Conservation (phyloP, 2,888 invertebrate genomes). For the Epirrita christyi region DNA sequence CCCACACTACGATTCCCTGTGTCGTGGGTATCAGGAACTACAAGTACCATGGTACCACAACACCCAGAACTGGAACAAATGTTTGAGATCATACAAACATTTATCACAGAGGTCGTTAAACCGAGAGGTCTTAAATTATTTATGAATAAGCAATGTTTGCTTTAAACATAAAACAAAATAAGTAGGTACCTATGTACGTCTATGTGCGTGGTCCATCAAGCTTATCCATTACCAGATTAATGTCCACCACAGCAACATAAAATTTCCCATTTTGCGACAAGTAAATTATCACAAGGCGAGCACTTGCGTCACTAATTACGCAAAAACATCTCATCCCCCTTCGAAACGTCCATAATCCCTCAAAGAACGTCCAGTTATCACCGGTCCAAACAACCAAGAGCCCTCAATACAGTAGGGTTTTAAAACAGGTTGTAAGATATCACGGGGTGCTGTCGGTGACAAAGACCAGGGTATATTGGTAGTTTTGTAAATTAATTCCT, state of each 20-base stretch:
- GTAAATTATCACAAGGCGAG: constrained; percentile 54
- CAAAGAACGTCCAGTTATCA: constrained; percentile 79
- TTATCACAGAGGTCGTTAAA: too few species aligned
- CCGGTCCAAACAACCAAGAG: constrained; percentile 49
- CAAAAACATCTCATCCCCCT: constrained; percentile 73
- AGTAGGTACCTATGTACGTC: background rate
- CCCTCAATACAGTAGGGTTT: constrained; percentile 26
- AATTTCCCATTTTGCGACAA: constrained; percentile 27
- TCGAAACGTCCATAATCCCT: constrained; percentile 72
- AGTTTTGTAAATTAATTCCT: constrained; percentile 78
- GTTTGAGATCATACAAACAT: too few species aligned
- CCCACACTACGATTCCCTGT: too few species aligned
- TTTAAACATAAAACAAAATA: background rate
- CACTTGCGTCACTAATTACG: constrained; percentile 74
- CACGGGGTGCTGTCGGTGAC: constrained; percentile 40
- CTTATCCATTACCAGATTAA: constrained; percentile 27
- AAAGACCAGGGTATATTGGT: constrained; percentile 60
- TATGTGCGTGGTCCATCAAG: constrained; percentile 1
- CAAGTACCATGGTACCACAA: too few species aligned
- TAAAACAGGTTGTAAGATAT: constrained; percentile 28
- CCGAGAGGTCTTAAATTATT: too few species aligned
- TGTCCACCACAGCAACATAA: constrained; percentile 20
- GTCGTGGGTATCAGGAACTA: too few species aligned
- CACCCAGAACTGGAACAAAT: too few species aligned
- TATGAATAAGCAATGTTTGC: too few species aligned